phyloP scores from a whole-genome alignment of 1,140 invertebrate species.

The Drosophila ironensis region DNA sequence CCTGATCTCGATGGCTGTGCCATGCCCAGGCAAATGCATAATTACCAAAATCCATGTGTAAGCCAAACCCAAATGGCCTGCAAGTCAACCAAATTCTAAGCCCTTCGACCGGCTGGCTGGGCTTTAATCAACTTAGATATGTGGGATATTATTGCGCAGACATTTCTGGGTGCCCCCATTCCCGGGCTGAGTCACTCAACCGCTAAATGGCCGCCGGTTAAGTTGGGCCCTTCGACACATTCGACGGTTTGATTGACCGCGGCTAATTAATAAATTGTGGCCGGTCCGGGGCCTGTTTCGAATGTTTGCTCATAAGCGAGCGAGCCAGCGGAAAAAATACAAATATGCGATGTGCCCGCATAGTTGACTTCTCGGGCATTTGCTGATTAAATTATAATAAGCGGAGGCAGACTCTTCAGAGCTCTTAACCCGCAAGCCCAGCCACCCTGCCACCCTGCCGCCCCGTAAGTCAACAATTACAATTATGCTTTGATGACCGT shows the following conservation, averaged over 20 bases:
- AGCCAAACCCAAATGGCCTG: background rate
- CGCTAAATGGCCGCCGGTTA: conserved; percentile 33
- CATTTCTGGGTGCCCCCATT: background rate
- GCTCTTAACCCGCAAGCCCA: conserved; percentile 13
- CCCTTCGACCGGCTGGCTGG: background rate
- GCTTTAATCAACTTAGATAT: background rate
- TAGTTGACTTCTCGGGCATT: conserved; percentile 34
- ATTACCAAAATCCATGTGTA: background rate
- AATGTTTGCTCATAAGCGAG: conserved; percentile 29
- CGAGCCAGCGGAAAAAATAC: conserved; percentile 6
- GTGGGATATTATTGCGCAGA: background rate
- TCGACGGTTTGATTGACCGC: conserved; percentile 40
- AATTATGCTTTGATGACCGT: conserved; percentile 71
- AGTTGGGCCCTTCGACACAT: conserved; percentile 21
- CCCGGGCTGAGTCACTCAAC: background rate
- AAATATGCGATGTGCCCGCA: conserved; percentile 16
- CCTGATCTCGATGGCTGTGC: background rate
- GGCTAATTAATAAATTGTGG: conserved; percentile 51
- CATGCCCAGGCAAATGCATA: background rate
- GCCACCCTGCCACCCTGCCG: too few relatives aligned
- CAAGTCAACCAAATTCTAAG: background rate
- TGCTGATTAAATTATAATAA: conserved; percentile 44
- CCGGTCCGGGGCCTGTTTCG: conserved; percentile 2
- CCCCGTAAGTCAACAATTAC: conserved; percentile 63
- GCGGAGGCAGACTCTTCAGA: conserved; percentile 25